phyloP scores from a whole-genome alignment of 2,113 vertebrate genomes.

The Stegastes partitus region DNA sequence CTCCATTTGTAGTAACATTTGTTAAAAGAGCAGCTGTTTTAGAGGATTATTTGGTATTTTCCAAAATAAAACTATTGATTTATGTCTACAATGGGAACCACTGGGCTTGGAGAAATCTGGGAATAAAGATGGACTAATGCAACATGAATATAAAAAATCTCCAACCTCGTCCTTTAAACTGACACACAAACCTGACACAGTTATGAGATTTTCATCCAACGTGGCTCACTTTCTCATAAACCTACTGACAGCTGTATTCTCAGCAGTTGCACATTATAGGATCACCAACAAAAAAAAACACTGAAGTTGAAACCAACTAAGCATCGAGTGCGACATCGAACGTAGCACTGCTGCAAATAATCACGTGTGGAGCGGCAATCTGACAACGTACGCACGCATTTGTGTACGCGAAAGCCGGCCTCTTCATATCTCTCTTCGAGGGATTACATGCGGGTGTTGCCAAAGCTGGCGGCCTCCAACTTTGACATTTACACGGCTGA shows the following conservation, averaged over 20 bases:
- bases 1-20: not conserved
- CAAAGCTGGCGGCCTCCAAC: conserved; percentile 42
- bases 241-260: conserved; percentile 14
- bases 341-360: not conserved
- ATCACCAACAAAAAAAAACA: conserved; percentile 5
- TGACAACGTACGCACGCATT: not conserved
- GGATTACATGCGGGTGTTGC: conserved; percentile 41
- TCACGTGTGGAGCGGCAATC: not conserved
- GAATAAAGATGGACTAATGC: not conserved
- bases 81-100: not conserved
- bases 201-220: not conserved
- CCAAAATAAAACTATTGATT: not conserved
- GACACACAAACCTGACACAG: no score
- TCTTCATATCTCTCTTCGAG: conserved; percentile 27
- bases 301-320: conserved; percentile 27
- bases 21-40: not conserved
- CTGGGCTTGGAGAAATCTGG: not conserved
- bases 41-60: not conserved
- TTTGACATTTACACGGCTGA: conserved; percentile 66
- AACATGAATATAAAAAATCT: not conserved
- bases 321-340: not conserved
- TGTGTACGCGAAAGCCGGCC: not conserved
- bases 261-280: not conserved
- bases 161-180: not conserved
- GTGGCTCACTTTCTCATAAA: not conserved